Conservation (phyloP, 2,888 invertebrate genomes). For the Zygothrica quintamaculata region DNA sequence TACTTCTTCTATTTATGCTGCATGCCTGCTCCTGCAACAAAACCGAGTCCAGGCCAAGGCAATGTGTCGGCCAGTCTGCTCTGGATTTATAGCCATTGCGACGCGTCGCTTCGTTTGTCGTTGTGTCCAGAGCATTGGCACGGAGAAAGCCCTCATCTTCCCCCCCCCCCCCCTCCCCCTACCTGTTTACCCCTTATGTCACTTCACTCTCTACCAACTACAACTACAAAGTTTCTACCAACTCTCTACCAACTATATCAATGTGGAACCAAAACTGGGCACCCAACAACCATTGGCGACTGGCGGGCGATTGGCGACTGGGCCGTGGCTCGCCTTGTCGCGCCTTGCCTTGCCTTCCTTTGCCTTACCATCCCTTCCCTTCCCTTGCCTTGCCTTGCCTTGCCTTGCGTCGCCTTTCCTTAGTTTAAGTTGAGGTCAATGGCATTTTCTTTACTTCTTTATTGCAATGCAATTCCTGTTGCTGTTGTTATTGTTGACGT, state of each 20-base stretch:
- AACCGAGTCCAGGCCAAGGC: slow-evolving; percentile 73
- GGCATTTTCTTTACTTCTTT: slow-evolving; percentile 49
- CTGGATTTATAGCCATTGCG: slow-evolving; percentile 71
- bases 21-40: not conserved
- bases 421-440: slow-evolving; percentile 47
- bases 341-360: slow-evolving; percentile 13
- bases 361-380: slow-evolving; percentile 18
- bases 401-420: slow-evolving; percentile 10
- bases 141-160: not conserved
- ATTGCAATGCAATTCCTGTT: slow-evolving; percentile 44
- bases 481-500: not conserved
- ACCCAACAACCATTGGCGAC: slow-evolving; percentile 41
- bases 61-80: slow-evolving; percentile 71
- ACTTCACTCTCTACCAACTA: too few species aligned
- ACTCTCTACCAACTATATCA: too few species aligned
- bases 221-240: too few species aligned
- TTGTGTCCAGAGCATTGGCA: slow-evolving; percentile 19
- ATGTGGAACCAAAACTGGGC: slow-evolving; percentile 7
- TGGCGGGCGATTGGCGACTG: slow-evolving; percentile 23
- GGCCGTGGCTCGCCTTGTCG: slow-evolving; percentile 23
- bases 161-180: too few species aligned
- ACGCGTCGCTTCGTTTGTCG: slow-evolving; percentile 43
- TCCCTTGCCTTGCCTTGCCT: slow-evolving; percentile 15
- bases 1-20: slow-evolving; percentile 25
- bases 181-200: too few species aligned